Base-by-base conservation (phyloP, 2,113 vertebrate species). In the Xiphophorus couchianus region DNA sequence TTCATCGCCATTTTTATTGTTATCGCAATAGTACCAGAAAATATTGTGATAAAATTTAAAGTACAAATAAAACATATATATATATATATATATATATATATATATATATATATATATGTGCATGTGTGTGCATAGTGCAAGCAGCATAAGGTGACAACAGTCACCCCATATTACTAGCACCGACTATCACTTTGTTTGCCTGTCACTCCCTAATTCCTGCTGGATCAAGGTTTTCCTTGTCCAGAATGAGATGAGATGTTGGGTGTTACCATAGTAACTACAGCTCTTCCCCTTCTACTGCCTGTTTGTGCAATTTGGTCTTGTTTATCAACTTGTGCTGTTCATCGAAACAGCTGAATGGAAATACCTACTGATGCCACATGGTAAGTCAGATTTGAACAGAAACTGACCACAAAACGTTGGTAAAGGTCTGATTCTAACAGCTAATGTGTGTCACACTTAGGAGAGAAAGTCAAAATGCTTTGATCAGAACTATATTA, bases 261-360 rank as follows among this genome's bases (percentile, higher is more conserved):
- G 60, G 66, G 27, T 11, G 87, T 94, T 88, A 70, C 90, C 90
- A 91, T 93, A 76, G 92, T 69, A 88, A 92, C 88, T 73, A 92
- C 88, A 74, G 74, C 80, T 83, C 83, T 86, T 80, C 70, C 79
- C 83, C 86, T 78, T 71, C 81, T 81, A 9, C 76, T 60, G 54
- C 87, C 75, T 81, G 64, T 88, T 82, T 86, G 84, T 86, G 87
- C 87, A 88, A 84, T 86, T 83, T 84, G 88, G 90, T 88, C 84
- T 84, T 92, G 89, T 91, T 91, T 91, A 85, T 92, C 64, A 80
- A 89, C 81, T 81, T 88, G 75, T 77, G 78, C 77, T 76, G 73
- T 69, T 78, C 44, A 61, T 82, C 66, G 28, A 73, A 83, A 76
- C 78, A 78, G 85, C 80, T 79, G 83, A 74, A 90, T 84, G 71